Conservation (phyloP, 23 tunicate genomes). For the Trididemnum clinides region DNA sequence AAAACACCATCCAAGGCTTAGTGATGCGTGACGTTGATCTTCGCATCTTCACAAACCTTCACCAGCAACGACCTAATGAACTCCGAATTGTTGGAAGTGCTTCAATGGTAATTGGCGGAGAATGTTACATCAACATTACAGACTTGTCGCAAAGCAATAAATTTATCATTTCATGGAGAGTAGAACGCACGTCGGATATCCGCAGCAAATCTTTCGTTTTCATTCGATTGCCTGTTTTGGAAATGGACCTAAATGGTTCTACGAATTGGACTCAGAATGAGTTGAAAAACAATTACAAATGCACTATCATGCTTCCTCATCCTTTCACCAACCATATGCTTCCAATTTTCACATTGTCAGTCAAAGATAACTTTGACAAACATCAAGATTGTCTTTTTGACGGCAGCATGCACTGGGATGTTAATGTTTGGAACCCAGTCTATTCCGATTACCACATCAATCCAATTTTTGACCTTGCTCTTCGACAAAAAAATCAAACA, state of each 20-base stretch:
- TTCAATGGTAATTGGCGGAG: background rate
- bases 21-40: background rate
- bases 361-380: background rate
- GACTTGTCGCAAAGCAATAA: background rate
- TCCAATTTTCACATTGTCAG: background rate
- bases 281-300: background rate
- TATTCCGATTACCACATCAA: background rate
- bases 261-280: background rate
- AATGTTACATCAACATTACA: background rate
- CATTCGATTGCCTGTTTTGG: conserved; percentile 13
- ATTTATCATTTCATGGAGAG: background rate
- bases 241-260: conserved; percentile 8
- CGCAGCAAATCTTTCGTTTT: background rate
- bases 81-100: background rate
- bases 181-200: background rate
- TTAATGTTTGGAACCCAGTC: conserved; percentile 11
- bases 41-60: background rate
- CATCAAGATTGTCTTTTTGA: background rate
- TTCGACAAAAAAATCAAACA: background rate
- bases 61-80: background rate
- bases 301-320: background rate
- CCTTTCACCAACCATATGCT: background rate
- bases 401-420: background rate
- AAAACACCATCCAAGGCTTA: background rate
- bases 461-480: background rate